These are phyloP conservation scores for Odontamblyopus rebecca DNA, from an alignment of 2,797 vertebrate species.

Conservation along the genomic window DNA sequence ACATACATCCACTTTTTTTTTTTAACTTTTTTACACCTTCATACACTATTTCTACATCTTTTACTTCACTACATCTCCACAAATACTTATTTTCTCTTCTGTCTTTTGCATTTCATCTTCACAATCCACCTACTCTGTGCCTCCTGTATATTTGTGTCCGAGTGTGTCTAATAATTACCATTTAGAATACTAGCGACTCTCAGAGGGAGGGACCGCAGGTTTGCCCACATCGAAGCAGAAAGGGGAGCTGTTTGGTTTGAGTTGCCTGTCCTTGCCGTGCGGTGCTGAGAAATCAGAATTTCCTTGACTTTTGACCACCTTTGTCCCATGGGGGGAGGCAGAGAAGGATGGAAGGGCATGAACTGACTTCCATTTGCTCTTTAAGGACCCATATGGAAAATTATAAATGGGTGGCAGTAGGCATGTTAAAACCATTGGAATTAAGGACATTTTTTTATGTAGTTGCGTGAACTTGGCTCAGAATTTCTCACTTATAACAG, in stretches of 20 bases:
- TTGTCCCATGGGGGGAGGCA: slow-evolving; percentile 69
- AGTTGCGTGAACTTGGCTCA: slow-evolving; percentile 74
- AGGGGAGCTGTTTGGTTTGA: slow-evolving; percentile 76
- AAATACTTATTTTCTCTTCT: slow-evolving; percentile 48
- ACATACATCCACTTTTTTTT: slow-evolving; percentile 63
- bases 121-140: slow-evolving; percentile 48
- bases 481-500: slow-evolving; percentile 69
- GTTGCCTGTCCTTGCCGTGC: slow-evolving; percentile 71
- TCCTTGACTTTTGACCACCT: slow-evolving; percentile 83
- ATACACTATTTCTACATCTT: slow-evolving; percentile 40
- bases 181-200: slow-evolving; percentile 81
- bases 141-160: slow-evolving; percentile 19
- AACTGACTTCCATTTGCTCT: slow-evolving; percentile 72
- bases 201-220: slow-evolving; percentile 71
- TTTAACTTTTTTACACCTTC: slow-evolving; percentile 15
- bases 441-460: slow-evolving; percentile 64
- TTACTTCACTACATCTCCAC: slow-evolving; percentile 44
- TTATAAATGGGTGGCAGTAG: slow-evolving; percentile 79
- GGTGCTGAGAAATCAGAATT: slow-evolving; percentile 76
- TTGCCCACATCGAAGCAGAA: slow-evolving; percentile 69
- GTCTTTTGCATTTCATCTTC: slow-evolving; percentile 71
- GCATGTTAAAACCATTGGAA: slow-evolving; percentile 66
- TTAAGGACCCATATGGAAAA: slow-evolving; percentile 81
- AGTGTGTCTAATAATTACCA: slow-evolving; percentile 75
- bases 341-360: slow-evolving; percentile 67